A percentile compares a stretch with the other conserved stretches of the same genome.
phyloP scores from a whole-genome alignment of 2,113 vertebrate species.

The Probosciger aterrimus region DNA sequence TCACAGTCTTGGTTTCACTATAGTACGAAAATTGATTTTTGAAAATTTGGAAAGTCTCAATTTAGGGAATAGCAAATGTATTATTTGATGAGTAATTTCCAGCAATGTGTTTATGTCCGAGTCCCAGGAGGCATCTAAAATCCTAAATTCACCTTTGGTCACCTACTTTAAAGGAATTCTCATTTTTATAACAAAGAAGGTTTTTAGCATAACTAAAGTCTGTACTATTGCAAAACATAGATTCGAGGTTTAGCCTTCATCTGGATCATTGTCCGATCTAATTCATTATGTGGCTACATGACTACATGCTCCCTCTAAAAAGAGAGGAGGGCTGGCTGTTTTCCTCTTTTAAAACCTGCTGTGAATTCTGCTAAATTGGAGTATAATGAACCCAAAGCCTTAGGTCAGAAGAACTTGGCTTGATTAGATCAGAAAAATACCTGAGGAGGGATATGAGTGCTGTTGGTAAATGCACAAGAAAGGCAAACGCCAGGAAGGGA shows the following conservation, averaged over 20 bases:
- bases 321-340: not conserved
- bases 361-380: not conserved
- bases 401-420: not conserved
- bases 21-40: not conserved
- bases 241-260: not conserved
- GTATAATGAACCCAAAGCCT: not conserved
- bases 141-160: not conserved
- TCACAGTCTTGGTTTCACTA: not conserved
- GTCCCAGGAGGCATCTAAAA: not conserved
- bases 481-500: not conserved
- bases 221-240: not conserved
- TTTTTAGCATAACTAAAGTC: not conserved
- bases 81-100: not conserved
- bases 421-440: not conserved
- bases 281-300: not conserved
- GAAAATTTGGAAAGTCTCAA: not conserved
- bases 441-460: not conserved
- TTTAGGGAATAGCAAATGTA: not conserved
- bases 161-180: not conserved
- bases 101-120: not conserved
- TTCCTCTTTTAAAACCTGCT: not conserved
- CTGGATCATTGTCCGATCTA: accelerated
- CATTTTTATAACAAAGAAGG: not conserved
- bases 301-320: not conserved
- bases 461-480: not conserved